Evolutionary conservation across 2,888 invertebrate species (phyloP), one percentile per base, ranked within the genome.

Genomic region (Platerodrilus igneus): DNA sequence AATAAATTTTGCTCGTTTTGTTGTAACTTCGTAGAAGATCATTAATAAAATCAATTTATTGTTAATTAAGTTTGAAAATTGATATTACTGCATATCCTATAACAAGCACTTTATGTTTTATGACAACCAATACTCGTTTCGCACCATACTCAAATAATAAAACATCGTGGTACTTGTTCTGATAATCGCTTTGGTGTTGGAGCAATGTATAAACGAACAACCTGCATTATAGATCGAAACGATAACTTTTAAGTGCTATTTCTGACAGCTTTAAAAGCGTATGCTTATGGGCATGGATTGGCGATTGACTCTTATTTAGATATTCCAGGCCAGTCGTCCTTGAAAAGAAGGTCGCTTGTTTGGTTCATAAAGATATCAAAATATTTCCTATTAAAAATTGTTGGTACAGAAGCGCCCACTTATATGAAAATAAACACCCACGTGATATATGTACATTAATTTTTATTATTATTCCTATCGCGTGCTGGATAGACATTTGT

Each of bases 211-310:
- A 26, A 18, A 33, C 33, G 29, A 18, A 13, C 17, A 32, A 33
- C 39, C 27, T 33, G 33, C 29, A 17, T 18, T 10, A 21, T 23
- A 29, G 30, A 37, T 37, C 19, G 6, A 32, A 27, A 21, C 28
- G 40, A 44, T 44, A 41, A 47, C 23, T 21, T 37, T 39, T 44
- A 47, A 44, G 44, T 44, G 44, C 33, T 37, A 25, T 34, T n/a
- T 30, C 44, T 44, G 44, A 44, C 41, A 47, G 38, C 32, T 40
- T 28, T 44, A 41, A 44, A 41, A 38, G 46, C 36, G 16, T 31
- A 27, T 27, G 19, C 34, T 32, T 44, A 30, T 34, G 35, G 42
- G 11, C 20, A 19, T n/a, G n/a, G n/a, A n/a, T 21, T 28, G 32
- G 27, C 23, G 39, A 39, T 39, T 33, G 29, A 33, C 33, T 22